Conservation (phyloP, 2,888 invertebrate genomes). For the Hololepta plana region DNA sequence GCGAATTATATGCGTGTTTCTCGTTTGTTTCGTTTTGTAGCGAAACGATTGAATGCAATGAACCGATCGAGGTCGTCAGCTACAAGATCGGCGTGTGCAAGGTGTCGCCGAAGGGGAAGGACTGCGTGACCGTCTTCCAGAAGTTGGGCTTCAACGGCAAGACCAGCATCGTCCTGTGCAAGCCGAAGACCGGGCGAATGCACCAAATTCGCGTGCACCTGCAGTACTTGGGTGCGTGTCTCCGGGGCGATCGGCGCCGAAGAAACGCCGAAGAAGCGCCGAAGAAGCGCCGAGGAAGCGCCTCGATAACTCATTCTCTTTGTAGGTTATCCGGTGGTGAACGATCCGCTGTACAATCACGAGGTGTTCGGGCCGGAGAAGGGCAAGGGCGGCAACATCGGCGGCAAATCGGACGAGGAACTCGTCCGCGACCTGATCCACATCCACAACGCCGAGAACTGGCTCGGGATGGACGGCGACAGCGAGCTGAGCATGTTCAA, state of each 20-base stretch:
- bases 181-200: slow-evolving; percentile 92
- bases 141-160: slow-evolving; percentile 74
- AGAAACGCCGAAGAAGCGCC: slow-evolving; percentile 1
- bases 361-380: slow-evolving; percentile 87
- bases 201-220: slow-evolving; percentile 98
- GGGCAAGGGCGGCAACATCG: slow-evolving; percentile 75
- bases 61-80: slow-evolving; percentile 85
- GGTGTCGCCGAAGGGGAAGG: slow-evolving; percentile 83
- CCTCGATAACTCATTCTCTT: background rate
- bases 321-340: slow-evolving; percentile 87
- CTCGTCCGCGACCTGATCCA: slow-evolving; percentile 75
- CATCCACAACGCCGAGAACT: slow-evolving; percentile 87
- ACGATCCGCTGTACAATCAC: slow-evolving; percentile 94
- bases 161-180: slow-evolving; percentile 85
- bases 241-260: no score
- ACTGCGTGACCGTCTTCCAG: slow-evolving; percentile 81
- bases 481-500: slow-evolving; percentile 70
- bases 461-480: slow-evolving; percentile 82
- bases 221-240: slow-evolving; percentile 73
- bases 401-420: slow-evolving; percentile 78
- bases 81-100: slow-evolving; percentile 94
- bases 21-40: slow-evolving; percentile 28
- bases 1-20: background rate
- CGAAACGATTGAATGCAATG: slow-evolving; percentile 65
- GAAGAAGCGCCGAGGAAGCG: background rate